Base-by-base conservation (phyloP, 2,113 vertebrate genomes). In the Aix galericulata region DNA sequence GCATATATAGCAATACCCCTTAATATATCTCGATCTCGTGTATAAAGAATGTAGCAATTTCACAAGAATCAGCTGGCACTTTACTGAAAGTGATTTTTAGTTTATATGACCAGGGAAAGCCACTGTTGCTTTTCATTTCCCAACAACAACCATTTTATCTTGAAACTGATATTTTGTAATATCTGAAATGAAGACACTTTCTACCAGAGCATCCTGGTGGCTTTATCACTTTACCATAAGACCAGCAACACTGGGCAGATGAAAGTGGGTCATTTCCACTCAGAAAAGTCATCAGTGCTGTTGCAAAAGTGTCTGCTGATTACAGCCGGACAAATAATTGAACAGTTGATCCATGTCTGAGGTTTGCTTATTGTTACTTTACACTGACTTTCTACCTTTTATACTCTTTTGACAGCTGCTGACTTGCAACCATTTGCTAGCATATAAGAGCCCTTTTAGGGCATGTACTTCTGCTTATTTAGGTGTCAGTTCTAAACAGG, bases 121-220 rank as follows among this genome's bases (percentile, higher is more conserved):
- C 46, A 46, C 64, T 71, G 36, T 67, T 87, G 50, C 14, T 96
- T 91, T 91, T 77, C 6, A 87, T 96, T 96, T 97, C 80, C 26
- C 34, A 66, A 18, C 18, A 86, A 36, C 18, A 82, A 55, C 8
- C 5, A 46, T 29, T 93, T 73, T 62, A 56, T 32, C 48, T 94
- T 4, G 18, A 85, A 95, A 75, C 5, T 44, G 8, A 3, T 89
- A 55, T 94, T 89, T 81, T 58, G 42, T 74, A 93, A 90, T 50
- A 88, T 34, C 34, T 83, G 69, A 92, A 92, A 83, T 23, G 3
- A 63, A 90, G n/a, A 4, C 29, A 18, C 76, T 79, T 93, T 76
- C 73, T 64, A 76, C 18, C 13, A 82, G 9, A 38, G 21, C 71
- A 31, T 60, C 52, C 60, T 88, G 64, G 22, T 75, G 36, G 89